A percentile compares a stretch with the other conserved stretches of the same genome.
Evolutionary conservation across 2,113 vertebrate genomes (phyloP).

Genomic region (Nycticryphes semicollaris): DNA sequence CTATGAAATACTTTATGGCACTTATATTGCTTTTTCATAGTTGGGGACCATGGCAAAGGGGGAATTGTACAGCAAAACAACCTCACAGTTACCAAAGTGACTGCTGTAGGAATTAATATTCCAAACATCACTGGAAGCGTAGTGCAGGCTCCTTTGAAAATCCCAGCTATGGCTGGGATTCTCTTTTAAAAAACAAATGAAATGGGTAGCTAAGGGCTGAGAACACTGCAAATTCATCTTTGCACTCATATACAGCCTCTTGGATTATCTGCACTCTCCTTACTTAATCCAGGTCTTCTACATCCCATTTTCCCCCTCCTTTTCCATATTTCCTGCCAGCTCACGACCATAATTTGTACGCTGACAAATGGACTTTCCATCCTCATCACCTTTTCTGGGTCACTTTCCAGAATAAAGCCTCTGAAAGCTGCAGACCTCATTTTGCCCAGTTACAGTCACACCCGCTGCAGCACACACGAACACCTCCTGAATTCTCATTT

Average conservation of each 20-base stretch:
- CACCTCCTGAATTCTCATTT: not conserved
- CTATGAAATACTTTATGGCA: not conserved
- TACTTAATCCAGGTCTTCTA: not conserved
- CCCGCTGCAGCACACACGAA: not conserved
- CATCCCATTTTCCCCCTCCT: not conserved
- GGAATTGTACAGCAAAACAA: not conserved
- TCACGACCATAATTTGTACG: not conserved
- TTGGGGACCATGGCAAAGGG: not conserved
- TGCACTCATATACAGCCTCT: not conserved
- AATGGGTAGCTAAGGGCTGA: not conserved
- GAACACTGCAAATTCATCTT: not conserved
- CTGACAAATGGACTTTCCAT: not conserved
- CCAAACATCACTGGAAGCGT: not conserved
- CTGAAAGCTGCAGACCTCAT: not conserved
- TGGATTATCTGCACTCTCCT: not conserved
- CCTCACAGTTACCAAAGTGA: not conserved
- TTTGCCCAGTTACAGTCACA: slow-evolving; percentile 41
- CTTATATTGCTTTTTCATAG: fast-evolving
- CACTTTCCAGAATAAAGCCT: slow-evolving; percentile 7
- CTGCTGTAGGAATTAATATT: slow-evolving; percentile 32
- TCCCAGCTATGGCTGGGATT: not conserved
- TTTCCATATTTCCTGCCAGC: not conserved
- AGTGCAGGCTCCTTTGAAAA: not conserved
- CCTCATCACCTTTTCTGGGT: slow-evolving; percentile 7
- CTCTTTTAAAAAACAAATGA: slow-evolving; percentile 8